These are phyloP conservation scores for Rhynchomys soricoides DNA, from an alignment of 2,113 vertebrate genomes.

Conservation along the genomic window DNA sequence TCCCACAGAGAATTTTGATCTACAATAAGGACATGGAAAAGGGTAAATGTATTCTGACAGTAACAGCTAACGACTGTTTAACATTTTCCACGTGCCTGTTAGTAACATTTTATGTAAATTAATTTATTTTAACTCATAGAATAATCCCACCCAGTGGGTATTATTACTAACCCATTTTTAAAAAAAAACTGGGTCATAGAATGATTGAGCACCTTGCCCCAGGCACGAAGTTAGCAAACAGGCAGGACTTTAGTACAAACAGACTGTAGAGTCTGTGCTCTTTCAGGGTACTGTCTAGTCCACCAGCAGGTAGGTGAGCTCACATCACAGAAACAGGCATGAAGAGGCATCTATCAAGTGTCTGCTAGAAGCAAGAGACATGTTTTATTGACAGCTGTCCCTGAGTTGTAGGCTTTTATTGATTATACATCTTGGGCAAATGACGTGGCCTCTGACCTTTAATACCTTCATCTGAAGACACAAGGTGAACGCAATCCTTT, in stretches of 20 bases:
- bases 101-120: not conserved
- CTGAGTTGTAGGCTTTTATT: not conserved
- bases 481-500: not conserved
- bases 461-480: constrained; percentile 19
- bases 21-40: not conserved
- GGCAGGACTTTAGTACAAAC: not conserved
- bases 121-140: constrained; percentile 21
- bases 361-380: not conserved
- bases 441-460: not conserved
- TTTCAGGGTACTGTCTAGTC: not conserved
- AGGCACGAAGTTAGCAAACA: constrained; percentile 27
- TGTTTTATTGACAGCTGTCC: not conserved
- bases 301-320: not conserved
- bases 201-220: not conserved
- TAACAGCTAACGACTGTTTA: not conserved
- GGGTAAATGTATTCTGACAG: not conserved
- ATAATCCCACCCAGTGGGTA: not conserved
- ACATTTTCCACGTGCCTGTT: not conserved
- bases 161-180: constrained; percentile 12
- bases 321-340: accelerated
- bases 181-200: constrained; percentile 7
- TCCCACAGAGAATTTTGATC: not conserved
- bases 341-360: not conserved
- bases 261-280: not conserved
- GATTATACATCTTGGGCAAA: not conserved